A percentile compares a stretch with the other conserved stretches of the same genome.
phyloP scores from a whole-genome alignment of 2,113 vertebrate species.

The Paracanthobrama guichenoti region DNA sequence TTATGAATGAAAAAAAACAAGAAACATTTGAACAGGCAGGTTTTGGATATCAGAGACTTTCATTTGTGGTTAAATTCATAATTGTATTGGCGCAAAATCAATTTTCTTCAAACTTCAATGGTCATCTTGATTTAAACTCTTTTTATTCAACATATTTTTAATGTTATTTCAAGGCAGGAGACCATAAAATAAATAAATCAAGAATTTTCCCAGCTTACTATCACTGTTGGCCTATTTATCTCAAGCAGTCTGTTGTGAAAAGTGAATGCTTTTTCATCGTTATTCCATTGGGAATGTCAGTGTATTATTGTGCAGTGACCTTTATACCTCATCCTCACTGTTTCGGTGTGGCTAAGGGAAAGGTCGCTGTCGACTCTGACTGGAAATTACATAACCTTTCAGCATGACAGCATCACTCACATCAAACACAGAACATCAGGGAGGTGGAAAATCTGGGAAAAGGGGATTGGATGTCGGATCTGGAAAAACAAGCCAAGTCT shows the following conservation, averaged over 20 bases:
- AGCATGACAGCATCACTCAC: slow-evolving; percentile 14
- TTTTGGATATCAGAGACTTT: not conserved
- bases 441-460: not conserved
- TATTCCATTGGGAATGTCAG: slow-evolving; percentile 14
- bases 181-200: not conserved
- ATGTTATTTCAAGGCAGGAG: not conserved
- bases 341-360: not conserved
- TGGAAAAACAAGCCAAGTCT: not conserved
- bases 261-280: not conserved
- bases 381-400: slow-evolving; percentile 11
- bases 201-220: not conserved
- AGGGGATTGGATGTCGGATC: slow-evolving; percentile 58
- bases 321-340: slow-evolving; percentile 25
- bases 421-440: not conserved
- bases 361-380: slow-evolving; percentile 28
- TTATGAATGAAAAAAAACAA: not conserved
- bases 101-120: not conserved
- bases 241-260: not conserved
- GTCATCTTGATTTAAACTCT: not conserved
- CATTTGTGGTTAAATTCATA: not conserved
- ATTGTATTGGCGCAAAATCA: slow-evolving; percentile 11
- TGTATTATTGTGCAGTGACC: slow-evolving; percentile 28
- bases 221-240: not conserved
- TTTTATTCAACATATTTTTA: not conserved
- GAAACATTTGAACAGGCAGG: not conserved